phyloP scores from a whole-genome alignment of 92 coral and sea anemone genomes.

The Virgularia gustaviana region DNA sequence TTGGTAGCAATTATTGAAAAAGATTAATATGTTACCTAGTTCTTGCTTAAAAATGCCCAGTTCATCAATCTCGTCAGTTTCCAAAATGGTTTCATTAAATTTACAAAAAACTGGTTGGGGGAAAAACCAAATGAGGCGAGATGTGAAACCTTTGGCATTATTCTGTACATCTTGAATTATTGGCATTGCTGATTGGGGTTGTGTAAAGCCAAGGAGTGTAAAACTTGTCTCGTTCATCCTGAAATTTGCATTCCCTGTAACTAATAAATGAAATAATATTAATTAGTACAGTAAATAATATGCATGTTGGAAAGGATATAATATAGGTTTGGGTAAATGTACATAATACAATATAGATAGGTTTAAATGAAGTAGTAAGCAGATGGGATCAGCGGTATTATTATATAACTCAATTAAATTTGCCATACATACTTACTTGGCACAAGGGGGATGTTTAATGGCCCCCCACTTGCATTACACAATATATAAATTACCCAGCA shows the following conservation, averaged over 20 bases:
- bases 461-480: too few relatives aligned
- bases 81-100: slow-evolving; percentile 15
- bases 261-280: not conserved
- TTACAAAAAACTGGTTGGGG: slow-evolving; percentile 37
- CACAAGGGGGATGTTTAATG: too few relatives aligned
- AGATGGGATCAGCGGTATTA: too few relatives aligned
- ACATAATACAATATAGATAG: too few relatives aligned
- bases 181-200: slow-evolving; percentile 38
- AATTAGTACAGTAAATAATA: not conserved
- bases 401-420: too few relatives aligned
- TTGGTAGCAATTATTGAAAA: too few relatives aligned
- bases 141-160: slow-evolving; percentile 43
- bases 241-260: slow-evolving; percentile 40
- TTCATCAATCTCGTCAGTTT: not conserved
- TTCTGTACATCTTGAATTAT: slow-evolving; percentile 28
- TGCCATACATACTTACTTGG: too few relatives aligned
- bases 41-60: not conserved
- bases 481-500: too few relatives aligned
- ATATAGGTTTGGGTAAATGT: too few relatives aligned
- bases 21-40: too few relatives aligned
- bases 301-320: not conserved
- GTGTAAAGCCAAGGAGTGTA: slow-evolving; percentile 35
- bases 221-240: slow-evolving; percentile 39
- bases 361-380: too few relatives aligned
- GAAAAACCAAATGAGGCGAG: slow-evolving; percentile 37